Percentiles rank a stretch among this genome's conserved stretches.
These are phyloP conservation scores for Drosophila conformis DNA, from an alignment of 2,888 invertebrate genomes.

Conservation along the genomic window DNA sequence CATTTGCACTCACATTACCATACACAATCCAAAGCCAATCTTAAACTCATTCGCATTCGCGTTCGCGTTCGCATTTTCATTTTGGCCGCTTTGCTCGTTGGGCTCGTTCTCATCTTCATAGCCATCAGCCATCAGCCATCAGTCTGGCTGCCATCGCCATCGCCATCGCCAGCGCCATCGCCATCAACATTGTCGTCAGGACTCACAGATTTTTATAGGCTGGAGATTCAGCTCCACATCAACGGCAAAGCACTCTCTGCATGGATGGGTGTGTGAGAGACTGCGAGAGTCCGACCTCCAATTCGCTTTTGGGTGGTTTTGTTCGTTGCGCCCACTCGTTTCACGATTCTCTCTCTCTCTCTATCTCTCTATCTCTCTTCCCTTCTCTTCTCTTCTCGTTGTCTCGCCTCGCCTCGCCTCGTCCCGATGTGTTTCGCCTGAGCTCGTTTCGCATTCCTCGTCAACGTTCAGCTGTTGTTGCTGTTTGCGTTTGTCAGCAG, in stretches of 20 bases:
- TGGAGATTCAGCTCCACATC: conserved; percentile 12
- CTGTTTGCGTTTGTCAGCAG: conserved; percentile 74
- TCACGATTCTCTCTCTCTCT: conserved; percentile 25
- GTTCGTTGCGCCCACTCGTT: conserved; percentile 36
- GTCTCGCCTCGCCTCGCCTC: conserved; percentile 13
- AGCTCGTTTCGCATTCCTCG: conserved; percentile 30
- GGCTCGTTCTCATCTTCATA: conserved; percentile 28
- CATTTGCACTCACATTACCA: conserved; percentile 35
- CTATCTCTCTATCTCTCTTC: background rate
- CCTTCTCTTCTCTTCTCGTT: conserved; percentile 26
- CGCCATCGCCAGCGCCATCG: conserved; percentile 72
- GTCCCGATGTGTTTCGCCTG: background rate
- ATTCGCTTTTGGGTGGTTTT: conserved; percentile 42
- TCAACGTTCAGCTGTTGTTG: conserved; percentile 24
- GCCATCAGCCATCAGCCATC: conserved; percentile 53
- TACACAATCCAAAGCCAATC: background rate
- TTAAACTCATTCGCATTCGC: background rate
- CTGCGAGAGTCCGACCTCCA: conserved; percentile 19
- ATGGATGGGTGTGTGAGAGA: conserved; percentile 5
- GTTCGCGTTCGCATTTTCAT: conserved; percentile 24
- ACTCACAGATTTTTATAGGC: conserved; percentile 75
- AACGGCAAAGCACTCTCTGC: conserved; percentile 16
- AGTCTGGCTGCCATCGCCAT: conserved; percentile 66
- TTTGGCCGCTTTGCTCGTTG: background rate
- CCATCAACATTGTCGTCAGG: conserved; percentile 78